phyloP scores from a whole-genome alignment of 2,113 vertebrate genomes.

The Tachysurus fulvidraco region DNA sequence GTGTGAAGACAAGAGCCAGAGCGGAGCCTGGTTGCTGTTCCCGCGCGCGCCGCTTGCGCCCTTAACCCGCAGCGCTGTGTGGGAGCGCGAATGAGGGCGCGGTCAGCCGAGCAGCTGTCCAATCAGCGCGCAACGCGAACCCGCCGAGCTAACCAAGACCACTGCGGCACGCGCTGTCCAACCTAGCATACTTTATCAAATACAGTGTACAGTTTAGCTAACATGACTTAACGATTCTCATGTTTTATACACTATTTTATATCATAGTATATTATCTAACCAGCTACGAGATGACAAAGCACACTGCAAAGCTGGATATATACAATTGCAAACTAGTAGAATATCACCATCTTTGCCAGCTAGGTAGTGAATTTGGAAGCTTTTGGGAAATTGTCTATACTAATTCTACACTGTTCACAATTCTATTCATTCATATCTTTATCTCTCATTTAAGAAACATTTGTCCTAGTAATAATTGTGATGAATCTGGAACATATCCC shows the following conservation, averaged over 20 bases:
- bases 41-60: slow-evolving; percentile 40
- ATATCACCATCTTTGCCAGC: not conserved
- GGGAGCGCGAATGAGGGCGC: slow-evolving; percentile 45
- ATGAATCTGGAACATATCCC: not conserved
- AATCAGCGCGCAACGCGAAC: slow-evolving; percentile 46
- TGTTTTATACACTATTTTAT: not conserved
- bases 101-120: slow-evolving; percentile 53
- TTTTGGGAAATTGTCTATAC: not conserved
- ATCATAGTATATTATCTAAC: too few species aligned
- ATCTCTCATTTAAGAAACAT: not conserved
- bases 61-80: slow-evolving; percentile 42
- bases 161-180: slow-evolving; percentile 50
- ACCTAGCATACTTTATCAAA: slow-evolving; percentile 38
- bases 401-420: not conserved
- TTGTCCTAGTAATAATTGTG: not conserved
- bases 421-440: not conserved
- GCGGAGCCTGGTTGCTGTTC: not conserved
- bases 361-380: not conserved
- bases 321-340: not conserved
- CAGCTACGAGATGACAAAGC: not conserved
- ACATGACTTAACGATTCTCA: not conserved
- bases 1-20: not conserved
- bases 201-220: not conserved
- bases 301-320: not conserved
- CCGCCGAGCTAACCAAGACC: slow-evolving; percentile 13